Percentiles rank a stretch among this genome's conserved stretches.
These are phyloP conservation scores for Drosophila birchii DNA, from an alignment of 2,888 invertebrate genomes.

Conservation along the genomic window DNA sequence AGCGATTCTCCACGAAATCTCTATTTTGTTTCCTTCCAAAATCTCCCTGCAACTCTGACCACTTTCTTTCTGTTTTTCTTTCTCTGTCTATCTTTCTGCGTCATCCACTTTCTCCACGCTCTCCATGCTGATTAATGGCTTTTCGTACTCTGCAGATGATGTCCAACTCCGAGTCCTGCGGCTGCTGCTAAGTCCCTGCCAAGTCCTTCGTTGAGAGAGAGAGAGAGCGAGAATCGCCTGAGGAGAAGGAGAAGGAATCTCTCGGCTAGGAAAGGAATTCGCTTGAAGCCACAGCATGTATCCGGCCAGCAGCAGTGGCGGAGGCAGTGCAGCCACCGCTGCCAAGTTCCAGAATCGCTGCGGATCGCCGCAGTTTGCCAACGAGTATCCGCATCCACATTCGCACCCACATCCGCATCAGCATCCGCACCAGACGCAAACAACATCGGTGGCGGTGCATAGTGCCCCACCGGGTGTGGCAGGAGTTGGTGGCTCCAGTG, in stretches of 20 bases:
- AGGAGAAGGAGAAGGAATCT: neutral
- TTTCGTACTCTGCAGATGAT: slow-evolving; percentile 61
- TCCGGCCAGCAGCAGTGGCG: slow-evolving; percentile 70
- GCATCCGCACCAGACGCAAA: slow-evolving; percentile 35
- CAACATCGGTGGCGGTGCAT: slow-evolving; percentile 49
- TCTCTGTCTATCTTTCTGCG: neutral
- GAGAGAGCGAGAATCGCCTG: too few species aligned
- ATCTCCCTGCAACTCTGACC: slow-evolving; percentile 45
- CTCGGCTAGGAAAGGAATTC: neutral
- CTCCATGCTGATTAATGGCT: slow-evolving; percentile 74
- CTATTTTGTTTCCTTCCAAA: slow-evolving; percentile 1
- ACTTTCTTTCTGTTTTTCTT: neutral
- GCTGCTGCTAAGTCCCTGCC: slow-evolving; percentile 18
- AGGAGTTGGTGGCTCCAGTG: slow-evolving; percentile 37
- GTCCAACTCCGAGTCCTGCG: slow-evolving; percentile 29
- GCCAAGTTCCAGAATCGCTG: slow-evolving; percentile 83
- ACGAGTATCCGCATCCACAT: slow-evolving; percentile 87
- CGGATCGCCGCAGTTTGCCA: slow-evolving; percentile 87
- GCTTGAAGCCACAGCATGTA: slow-evolving; percentile 70
- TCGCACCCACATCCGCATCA: slow-evolving; percentile 85
- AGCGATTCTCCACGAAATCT: neutral
- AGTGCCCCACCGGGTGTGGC: slow-evolving; percentile 30
- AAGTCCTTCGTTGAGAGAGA: neutral
- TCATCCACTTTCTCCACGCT: slow-evolving; percentile 27
- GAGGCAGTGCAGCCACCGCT: slow-evolving; percentile 56